phyloP scores from a whole-genome alignment of 64 coral and sea anemone species.

The Stylophora pistillata region DNA sequence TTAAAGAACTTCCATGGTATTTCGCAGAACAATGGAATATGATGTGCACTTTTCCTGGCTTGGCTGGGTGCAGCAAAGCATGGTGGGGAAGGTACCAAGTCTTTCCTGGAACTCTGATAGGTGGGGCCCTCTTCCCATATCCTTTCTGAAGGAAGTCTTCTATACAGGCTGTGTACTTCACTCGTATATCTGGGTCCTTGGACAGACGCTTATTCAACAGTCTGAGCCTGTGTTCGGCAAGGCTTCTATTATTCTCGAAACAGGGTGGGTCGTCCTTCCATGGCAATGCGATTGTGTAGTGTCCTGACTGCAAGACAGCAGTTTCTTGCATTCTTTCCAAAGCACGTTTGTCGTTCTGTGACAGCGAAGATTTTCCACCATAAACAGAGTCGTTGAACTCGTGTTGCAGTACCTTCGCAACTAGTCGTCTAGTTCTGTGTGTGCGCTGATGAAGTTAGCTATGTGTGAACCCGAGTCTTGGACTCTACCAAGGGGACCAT shows the following conservation, averaged over 20 bases:
- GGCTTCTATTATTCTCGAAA: background rate
- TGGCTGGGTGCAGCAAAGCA: too few species aligned
- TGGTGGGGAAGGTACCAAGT: too few species aligned
- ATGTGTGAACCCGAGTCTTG: background rate
- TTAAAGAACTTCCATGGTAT: too few species aligned
- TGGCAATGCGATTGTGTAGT: conserved; percentile 20
- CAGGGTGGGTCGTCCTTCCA: background rate
- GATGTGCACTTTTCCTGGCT: too few species aligned
- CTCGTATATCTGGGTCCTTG: background rate
- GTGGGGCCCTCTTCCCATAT: conserved; percentile 52
- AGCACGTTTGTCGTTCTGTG: background rate
- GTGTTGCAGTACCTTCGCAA: conserved; percentile 38
- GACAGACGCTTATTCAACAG: background rate
- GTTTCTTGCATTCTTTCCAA: background rate
- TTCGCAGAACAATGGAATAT: too few species aligned
- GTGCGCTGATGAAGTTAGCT: background rate
- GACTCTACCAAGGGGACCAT: conserved; percentile 21
- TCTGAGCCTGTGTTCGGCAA: conserved; percentile 3
- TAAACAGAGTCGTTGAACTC: conserved; percentile 23
- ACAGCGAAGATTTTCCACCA: background rate
- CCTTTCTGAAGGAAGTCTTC: conserved; percentile 31
- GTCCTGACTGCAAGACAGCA: background rate
- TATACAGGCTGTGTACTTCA: background rate
- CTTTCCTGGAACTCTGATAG: too few species aligned
- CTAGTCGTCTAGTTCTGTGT: background rate